Base-by-base conservation (phyloP, 2,888 invertebrate genomes). In the Acleris laterana region DNA sequence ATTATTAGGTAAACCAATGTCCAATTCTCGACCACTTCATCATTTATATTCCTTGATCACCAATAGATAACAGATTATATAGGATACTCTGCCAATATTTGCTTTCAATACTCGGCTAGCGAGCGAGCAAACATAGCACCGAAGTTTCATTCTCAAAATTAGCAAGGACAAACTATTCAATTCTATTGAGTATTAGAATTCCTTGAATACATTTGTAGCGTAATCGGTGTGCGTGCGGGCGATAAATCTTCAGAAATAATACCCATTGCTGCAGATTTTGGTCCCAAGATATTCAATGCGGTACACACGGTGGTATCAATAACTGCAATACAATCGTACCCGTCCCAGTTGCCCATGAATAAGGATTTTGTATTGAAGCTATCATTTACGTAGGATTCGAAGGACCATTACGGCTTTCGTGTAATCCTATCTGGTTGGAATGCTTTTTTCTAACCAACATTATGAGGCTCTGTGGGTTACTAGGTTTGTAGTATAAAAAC, bases 231-330 rank as follows among this genome's bases (percentile, higher is more conserved):
- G 78, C 79, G 80, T 74, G 68, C 67, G 73, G 74, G 76, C 78
- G 79, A 80, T 80, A 81, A 82, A 83, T 82, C 81, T 77, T 48
- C 48, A 51, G 51, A 51, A 77, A 78, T 74, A 72, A 74, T 72
- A 70, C 73, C 76, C 72, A 72, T 72, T 76, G 74, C 76, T 76
- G 75, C 76, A 76, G 78, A 82, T 77, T 77, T 61, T 69, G 69
- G 75, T 75, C 77, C 78, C 79, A 75, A 77, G 78, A 80, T 80
- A 81, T 79, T 78, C 77, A 75, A 77, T 77, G 74, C 76, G 74
- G 74, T 77, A 73, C 69, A 70, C 70, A 62, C 42, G 28, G 6
- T 46, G 48, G 61, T 66, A 66, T 62, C 62, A 62, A 67, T 62
- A 67, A 62, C 53, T 67, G 62, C 67, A 67, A 62, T 61, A 57